Evolutionary conservation across 2,888 invertebrate species (phyloP).

Genomic region (Protodeltote pygarga): DNA sequence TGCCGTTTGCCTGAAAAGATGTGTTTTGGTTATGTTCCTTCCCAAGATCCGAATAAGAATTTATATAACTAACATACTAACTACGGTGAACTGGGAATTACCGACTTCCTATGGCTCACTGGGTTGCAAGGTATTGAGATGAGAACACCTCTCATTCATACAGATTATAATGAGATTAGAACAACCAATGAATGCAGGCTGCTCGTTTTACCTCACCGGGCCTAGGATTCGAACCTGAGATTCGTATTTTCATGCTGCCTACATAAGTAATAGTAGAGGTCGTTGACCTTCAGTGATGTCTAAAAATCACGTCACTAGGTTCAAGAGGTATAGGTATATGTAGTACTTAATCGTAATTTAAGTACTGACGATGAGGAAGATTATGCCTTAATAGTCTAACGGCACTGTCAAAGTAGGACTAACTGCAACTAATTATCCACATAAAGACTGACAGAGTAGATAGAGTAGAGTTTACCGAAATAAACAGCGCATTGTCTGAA

Average conservation of each 20-base stretch:
- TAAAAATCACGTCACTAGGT: conserved; percentile 4
- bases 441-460: conserved; percentile 17
- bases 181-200: too few species aligned
- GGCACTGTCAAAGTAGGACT: conserved; percentile 5
- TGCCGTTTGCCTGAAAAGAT: conserved; percentile 78
- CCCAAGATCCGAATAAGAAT: background rate
- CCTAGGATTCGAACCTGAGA: too few species aligned
- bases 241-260: too few species aligned
- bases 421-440: background rate
- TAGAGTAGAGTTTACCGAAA: too few species aligned
- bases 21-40: background rate
- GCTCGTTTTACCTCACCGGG: too few species aligned
- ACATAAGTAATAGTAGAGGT: too few species aligned
- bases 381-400: conserved; percentile 5
- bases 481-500: conserved; percentile 12
- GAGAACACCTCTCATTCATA: too few species aligned
- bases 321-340: conserved; percentile 11
- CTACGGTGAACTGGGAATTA: too few species aligned
- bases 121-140: too few species aligned
- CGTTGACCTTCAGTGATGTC: background rate
- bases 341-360: conserved; percentile 8
- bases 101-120: too few species aligned
- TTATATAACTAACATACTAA: too few species aligned
- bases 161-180: too few species aligned
- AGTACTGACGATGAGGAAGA: conserved; percentile 2